phyloP scores from a whole-genome alignment of 2,113 vertebrate genomes.

The Megaleporinus macrocephalus region DNA sequence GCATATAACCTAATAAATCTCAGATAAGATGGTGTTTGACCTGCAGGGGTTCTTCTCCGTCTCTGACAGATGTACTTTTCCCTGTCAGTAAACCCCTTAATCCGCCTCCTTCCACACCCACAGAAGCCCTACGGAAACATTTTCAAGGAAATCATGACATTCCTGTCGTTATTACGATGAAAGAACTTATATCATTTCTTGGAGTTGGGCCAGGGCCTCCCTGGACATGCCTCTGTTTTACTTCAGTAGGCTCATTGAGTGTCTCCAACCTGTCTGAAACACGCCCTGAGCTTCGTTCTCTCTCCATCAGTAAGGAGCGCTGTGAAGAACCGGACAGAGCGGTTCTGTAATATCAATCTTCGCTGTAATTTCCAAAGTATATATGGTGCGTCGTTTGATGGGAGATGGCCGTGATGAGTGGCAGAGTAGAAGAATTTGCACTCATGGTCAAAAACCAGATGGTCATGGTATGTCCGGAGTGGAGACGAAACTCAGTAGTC shows the following conservation, averaged over 20 bases:
- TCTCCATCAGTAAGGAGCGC: background rate
- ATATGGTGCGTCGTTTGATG: background rate
- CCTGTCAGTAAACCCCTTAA: conserved; percentile 1
- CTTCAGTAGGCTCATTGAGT: conserved; percentile 14
- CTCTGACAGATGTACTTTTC: conserved; percentile 16
- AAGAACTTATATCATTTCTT: conserved; percentile 67
- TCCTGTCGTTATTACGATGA: conserved; percentile 73
- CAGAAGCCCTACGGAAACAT: conserved; percentile 70
- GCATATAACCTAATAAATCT: conserved; percentile 27
- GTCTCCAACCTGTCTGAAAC: background rate
- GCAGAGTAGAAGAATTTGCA: background rate
- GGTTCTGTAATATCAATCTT: background rate
- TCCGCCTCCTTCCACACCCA: conserved; percentile 49
- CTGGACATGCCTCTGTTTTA: background rate
- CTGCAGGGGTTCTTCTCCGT: conserved; percentile 45
- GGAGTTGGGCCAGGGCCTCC: background rate
- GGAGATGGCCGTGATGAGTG: background rate
- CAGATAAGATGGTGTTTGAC: conserved; percentile 49
- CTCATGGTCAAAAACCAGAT: conserved; percentile 7
- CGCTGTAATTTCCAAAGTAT: background rate
- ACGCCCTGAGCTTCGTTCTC: conserved; percentile 20
- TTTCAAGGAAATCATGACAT: conserved; percentile 76
- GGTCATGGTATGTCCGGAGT: background rate
- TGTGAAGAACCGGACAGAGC: background rate
- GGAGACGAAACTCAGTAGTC: conserved; percentile 1